Conservation (phyloP, 1,140 invertebrate genomes). For the Elymnias hypermnestra region DNA sequence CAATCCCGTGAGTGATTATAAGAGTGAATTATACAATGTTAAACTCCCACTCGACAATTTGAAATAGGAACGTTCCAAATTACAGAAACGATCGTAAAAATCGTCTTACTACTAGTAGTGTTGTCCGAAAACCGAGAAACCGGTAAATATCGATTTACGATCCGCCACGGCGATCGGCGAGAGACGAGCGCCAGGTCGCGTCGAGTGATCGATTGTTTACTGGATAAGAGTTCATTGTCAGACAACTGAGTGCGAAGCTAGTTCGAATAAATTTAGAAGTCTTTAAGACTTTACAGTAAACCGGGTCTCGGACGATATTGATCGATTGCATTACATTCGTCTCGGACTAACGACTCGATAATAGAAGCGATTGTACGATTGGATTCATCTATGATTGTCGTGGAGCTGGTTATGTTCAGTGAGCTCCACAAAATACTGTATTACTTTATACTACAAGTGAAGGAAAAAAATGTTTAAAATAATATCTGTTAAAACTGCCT, state of each 20-base stretch:
- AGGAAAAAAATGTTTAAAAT: too few relatives aligned
- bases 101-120: conserved; percentile 58
- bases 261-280: conserved; percentile 67
- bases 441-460: too few relatives aligned
- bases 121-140: conserved; percentile 38
- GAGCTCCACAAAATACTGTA: neutral
- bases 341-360: conserved; percentile 27
- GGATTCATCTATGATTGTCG: conserved; percentile 17
- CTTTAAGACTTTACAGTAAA: conserved; percentile 50
- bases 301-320: conserved; percentile 33
- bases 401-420: conserved; percentile 4
- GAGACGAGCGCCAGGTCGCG: conserved; percentile 59
- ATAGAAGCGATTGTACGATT: conserved; percentile 20
- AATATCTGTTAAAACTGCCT: too few relatives aligned
- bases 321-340: conserved; percentile 39
- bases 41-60: conserved; percentile 25
- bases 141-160: conserved; percentile 65
- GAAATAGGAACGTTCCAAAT: conserved; percentile 47
- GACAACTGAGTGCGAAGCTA: conserved; percentile 61
- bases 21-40: neutral
- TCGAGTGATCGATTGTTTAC: conserved; percentile 66
- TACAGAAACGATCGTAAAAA: conserved; percentile 53
- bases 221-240: conserved; percentile 71
- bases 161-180: conserved; percentile 50
- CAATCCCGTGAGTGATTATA: neutral